Evolutionary conservation across 2,113 vertebrate genomes (phyloP).

Genomic region (Silurus glanis): DNA sequence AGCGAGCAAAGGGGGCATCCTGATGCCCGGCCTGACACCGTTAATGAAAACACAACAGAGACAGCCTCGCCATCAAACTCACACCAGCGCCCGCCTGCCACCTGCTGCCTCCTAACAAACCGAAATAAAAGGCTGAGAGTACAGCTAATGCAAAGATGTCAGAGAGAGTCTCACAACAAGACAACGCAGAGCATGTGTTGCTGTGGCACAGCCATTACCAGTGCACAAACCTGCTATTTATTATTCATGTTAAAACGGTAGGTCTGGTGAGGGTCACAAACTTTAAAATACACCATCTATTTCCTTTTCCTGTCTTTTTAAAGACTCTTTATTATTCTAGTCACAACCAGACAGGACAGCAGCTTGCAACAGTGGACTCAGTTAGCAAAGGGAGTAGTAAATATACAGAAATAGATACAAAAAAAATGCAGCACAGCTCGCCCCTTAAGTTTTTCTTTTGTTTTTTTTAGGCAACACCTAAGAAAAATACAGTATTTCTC

Average conservation of each 20-base stretch:
- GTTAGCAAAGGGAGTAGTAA: slow-evolving; percentile 60
- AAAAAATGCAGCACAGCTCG: slow-evolving; percentile 62
- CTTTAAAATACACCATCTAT: slow-evolving; percentile 45
- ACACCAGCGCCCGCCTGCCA: slow-evolving; percentile 17
- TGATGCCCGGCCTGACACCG: slow-evolving; percentile 21
- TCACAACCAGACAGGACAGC: slow-evolving; percentile 60
- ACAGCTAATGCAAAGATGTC: slow-evolving; percentile 26
- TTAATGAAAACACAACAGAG: slow-evolving; percentile 32
- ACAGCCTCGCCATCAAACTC: slow-evolving; percentile 24
- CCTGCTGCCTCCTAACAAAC: slow-evolving; percentile 37
- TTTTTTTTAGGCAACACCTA: slow-evolving; percentile 53
- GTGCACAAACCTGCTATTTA: not conserved
- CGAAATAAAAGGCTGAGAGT: slow-evolving; percentile 28
- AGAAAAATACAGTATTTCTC: slow-evolving; percentile 48
- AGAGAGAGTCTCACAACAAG: slow-evolving; percentile 5
- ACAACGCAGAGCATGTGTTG: slow-evolving; percentile 2
- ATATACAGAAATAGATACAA: slow-evolving; percentile 71
- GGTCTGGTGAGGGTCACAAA: slow-evolving; percentile 7
- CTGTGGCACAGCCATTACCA: slow-evolving; percentile 13
- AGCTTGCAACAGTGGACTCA: slow-evolving; percentile 51
- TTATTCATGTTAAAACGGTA: slow-evolving; percentile 20
- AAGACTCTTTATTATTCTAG: slow-evolving; percentile 59
- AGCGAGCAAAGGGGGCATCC: slow-evolving; percentile 13
- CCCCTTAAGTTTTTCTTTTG: slow-evolving; percentile 56
- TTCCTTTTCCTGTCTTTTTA: slow-evolving; percentile 50